Evolutionary conservation across 2,113 vertebrate species (phyloP).

Genomic region (Syrmaticus mikado): DNA sequence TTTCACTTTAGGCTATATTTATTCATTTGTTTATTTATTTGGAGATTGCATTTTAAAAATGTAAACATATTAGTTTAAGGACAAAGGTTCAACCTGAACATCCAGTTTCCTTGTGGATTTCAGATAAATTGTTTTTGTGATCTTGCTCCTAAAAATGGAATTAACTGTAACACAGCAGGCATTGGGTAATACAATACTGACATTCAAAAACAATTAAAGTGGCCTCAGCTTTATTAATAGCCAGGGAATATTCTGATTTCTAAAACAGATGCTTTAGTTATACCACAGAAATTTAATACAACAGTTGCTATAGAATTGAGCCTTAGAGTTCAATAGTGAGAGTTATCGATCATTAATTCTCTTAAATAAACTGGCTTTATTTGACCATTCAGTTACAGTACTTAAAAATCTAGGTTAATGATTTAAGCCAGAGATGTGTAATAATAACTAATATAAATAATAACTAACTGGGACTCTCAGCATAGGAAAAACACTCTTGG

Average conservation of each 20-base stretch:
- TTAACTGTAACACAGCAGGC: conserved; percentile 59
- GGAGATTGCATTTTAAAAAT: conserved; percentile 39
- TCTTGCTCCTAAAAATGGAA: conserved; percentile 59
- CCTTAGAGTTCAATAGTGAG: neutral
- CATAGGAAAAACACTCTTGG: no score
- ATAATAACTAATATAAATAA: neutral
- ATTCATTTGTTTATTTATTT: neutral
- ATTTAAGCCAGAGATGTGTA: neutral
- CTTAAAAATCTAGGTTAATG: conserved; percentile 28
- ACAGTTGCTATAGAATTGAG: neutral
- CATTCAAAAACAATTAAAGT: conserved; percentile 63
- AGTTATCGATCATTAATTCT: neutral
- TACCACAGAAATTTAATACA: conserved; percentile 46
- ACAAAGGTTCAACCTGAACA: conserved; percentile 55
- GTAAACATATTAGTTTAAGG: conserved; percentile 40
- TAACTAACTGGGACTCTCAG: no score
- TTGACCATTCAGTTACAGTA: neutral
- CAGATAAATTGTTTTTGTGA: conserved; percentile 49
- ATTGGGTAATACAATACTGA: conserved; percentile 40
- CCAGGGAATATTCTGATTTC: conserved; percentile 59
- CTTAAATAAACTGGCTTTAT: conserved; percentile 4
- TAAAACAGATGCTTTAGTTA: conserved; percentile 60
- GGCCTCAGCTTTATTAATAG: conserved; percentile 63
- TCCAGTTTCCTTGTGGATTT: conserved; percentile 47
- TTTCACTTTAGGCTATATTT: conserved; percentile 17